Evolutionary conservation across 2,113 vertebrate genomes (phyloP).

Genomic region (Actenoides lindsayi): DNA sequence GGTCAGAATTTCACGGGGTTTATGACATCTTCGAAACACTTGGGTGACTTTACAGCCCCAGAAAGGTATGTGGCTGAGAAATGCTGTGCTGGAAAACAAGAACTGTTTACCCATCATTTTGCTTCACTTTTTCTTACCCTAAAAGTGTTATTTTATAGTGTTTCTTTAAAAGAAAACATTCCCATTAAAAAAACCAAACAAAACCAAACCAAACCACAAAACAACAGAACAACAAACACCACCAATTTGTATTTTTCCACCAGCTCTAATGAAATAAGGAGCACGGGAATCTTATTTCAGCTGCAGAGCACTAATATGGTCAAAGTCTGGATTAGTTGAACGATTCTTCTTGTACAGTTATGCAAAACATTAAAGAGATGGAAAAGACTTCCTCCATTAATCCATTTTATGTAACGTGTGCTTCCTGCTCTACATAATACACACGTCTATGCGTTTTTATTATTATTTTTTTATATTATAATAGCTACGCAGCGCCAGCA

Average conservation of each 20-base stretch:
- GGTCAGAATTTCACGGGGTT: neutral
- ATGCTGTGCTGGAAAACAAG: neutral
- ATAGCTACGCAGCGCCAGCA: neutral
- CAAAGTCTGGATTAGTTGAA: conserved; percentile 58
- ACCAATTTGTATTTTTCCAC: conserved; percentile 16
- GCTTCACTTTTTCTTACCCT: neutral
- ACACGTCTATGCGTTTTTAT: neutral
- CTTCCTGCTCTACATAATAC: conserved; percentile 45
- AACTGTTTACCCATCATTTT: neutral
- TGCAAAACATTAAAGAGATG: conserved; percentile 57
- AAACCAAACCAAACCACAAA: neutral
- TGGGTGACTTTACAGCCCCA: neutral
- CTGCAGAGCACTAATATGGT: conserved; percentile 47
- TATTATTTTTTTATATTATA: neutral
- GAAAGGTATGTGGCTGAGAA: neutral
- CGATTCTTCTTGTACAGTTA: conserved; percentile 53
- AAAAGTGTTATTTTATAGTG: neutral
- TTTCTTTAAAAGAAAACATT: conserved; percentile 4
- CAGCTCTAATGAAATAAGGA: conserved; percentile 41
- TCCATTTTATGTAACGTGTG: conserved; percentile 29
- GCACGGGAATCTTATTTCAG: conserved; percentile 43
- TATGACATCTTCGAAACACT: neutral
- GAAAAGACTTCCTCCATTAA: conserved; percentile 59
- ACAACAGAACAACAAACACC: neutral
- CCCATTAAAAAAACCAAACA: neutral